Percentiles rank a stretch among this genome's conserved stretches.
Evolutionary conservation across 2,113 vertebrate genomes (phyloP).

Genomic region (Empidonax traillii): DNA sequence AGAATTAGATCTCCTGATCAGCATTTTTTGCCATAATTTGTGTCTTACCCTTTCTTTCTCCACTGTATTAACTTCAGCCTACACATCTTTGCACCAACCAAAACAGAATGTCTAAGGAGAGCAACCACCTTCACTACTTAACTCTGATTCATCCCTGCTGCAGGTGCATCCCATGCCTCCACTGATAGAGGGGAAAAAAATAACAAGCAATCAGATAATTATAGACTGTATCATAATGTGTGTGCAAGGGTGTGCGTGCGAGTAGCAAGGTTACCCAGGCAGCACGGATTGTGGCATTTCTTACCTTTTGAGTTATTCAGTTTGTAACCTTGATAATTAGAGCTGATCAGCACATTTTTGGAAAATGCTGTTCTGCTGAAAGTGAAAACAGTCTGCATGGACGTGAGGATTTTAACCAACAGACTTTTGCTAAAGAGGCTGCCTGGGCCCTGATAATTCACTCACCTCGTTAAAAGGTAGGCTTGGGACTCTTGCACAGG

Average conservation of each 20-base stretch:
- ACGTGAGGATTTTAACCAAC: constrained; percentile 45
- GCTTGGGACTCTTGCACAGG: not conserved
- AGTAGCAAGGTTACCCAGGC: constrained; percentile 11
- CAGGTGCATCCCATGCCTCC: constrained; percentile 13
- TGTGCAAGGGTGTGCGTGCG: not conserved
- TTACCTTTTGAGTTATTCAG: constrained; percentile 48
- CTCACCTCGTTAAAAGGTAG: not conserved
- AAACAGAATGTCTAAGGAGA: not conserved
- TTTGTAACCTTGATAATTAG: constrained; percentile 41
- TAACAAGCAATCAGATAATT: constrained; percentile 49
- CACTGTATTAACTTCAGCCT: not conserved
- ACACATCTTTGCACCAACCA: not conserved
- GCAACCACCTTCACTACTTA: not conserved
- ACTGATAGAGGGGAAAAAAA: not conserved
- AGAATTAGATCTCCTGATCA: not conserved
- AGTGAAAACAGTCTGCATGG: not conserved
- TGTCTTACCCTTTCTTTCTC: not conserved
- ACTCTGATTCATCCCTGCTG: constrained; percentile 24
- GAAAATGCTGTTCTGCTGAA: constrained; percentile 43
- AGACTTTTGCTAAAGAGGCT: not conserved
- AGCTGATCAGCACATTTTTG: constrained; percentile 45
- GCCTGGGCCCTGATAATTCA: not conserved
- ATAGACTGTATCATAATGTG: not conserved
- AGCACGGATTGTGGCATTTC: not conserved
- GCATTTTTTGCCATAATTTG: not conserved